Conservation (phyloP, 1,140 invertebrate genomes). For the Plodia interpunctella region DNA sequence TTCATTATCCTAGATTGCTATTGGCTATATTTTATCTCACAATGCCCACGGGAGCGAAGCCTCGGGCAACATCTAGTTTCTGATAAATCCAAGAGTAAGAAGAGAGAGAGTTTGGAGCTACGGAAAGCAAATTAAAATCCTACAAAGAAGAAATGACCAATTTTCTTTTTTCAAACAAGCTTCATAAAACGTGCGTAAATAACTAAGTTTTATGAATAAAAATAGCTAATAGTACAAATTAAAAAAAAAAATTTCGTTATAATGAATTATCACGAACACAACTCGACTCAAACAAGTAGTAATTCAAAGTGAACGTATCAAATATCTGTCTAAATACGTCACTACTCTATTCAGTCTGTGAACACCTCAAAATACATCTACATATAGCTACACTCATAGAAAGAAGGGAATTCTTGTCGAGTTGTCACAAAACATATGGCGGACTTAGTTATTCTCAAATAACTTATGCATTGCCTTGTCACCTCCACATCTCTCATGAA, state of each 20-base stretch:
- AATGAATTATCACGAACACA: not conserved
- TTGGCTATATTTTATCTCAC: too few relatives aligned
- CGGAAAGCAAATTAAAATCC: too few relatives aligned
- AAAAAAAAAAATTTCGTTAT: not conserved
- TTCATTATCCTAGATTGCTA: too few relatives aligned
- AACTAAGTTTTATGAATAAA: too few relatives aligned
- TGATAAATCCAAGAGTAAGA: too few relatives aligned
- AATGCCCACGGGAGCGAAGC: too few relatives aligned
- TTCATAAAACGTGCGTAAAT: too few relatives aligned
- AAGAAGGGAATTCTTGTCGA: not conserved
- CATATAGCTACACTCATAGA: not conserved
- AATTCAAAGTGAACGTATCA: conserved; percentile 21
- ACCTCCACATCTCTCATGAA: not conserved
- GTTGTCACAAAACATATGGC: conserved; percentile 1
- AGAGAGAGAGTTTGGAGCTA: too few relatives aligned
- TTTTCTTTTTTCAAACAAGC: too few relatives aligned
- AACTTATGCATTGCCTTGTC: not conserved
- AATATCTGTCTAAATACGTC: conserved; percentile 26
- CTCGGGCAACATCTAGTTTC: too few relatives aligned
- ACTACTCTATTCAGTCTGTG: conserved; percentile 10
- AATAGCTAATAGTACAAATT: too few relatives aligned
- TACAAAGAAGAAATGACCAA: too few relatives aligned
- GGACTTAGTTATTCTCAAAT: conserved; percentile 9
- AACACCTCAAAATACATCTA: conserved; percentile 15
- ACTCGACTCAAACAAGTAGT: conserved; percentile 12